Percentiles rank a stretch among this genome's conserved stretches.
These are phyloP conservation scores for Acleris emargana DNA, from an alignment of 2,888 invertebrate genomes.

Conservation along the genomic window DNA sequence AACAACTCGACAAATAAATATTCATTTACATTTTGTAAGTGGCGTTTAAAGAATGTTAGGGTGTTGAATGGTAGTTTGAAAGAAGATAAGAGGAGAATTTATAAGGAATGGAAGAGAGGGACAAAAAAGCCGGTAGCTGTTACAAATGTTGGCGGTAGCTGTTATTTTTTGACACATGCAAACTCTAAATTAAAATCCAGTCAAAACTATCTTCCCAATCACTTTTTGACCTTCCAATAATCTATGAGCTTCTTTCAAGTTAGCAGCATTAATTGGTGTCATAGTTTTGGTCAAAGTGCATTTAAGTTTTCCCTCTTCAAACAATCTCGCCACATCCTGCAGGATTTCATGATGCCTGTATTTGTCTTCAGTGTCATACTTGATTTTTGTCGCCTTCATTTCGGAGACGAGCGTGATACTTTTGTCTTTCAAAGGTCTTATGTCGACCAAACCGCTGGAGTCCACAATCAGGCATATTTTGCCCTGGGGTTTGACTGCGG, in stretches of 20 bases:
- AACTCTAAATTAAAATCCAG: conserved; percentile 52
- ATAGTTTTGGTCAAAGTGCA: conserved; percentile 63
- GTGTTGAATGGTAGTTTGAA: no score
- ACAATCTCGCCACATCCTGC: conserved; percentile 57
- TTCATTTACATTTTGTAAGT: no score
- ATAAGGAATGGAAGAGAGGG: no score
- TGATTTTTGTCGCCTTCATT: conserved; percentile 68
- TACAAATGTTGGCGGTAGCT: no score
- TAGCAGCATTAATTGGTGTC: conserved; percentile 70
- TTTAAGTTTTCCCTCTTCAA: conserved; percentile 62
- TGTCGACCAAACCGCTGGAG: conserved; percentile 63
- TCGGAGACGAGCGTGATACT: conserved; percentile 69
- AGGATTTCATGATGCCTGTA: conserved; percentile 64
- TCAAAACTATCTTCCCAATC: conserved; percentile 60
- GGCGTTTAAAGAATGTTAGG: no score
- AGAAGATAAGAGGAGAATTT: no score
- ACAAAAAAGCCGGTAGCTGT: no score
- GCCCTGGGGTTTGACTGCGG: conserved; percentile 69
- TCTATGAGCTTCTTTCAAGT: conserved; percentile 67
- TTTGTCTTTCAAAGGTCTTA: conserved; percentile 66
- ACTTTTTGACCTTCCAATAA: conserved; percentile 63
- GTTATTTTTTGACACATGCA: no score
- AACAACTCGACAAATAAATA: no score
- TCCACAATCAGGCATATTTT: conserved; percentile 72
- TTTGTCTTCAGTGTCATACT: conserved; percentile 69